These are phyloP conservation scores for Asteroscopus sphinx DNA, from an alignment of 2,888 invertebrate genomes.

Conservation along the genomic window DNA sequence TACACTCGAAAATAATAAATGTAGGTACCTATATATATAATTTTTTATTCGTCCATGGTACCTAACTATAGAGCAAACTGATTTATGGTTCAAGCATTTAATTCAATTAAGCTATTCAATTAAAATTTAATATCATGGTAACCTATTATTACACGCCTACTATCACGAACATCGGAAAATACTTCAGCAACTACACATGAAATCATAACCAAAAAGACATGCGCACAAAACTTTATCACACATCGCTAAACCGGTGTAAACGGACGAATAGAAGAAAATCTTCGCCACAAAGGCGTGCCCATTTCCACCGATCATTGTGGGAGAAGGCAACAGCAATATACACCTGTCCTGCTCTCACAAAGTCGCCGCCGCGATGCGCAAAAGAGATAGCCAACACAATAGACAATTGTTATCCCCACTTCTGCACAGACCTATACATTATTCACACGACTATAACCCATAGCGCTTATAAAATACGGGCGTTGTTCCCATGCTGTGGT, in stretches of 20 bases:
- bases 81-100: too few relatives aligned
- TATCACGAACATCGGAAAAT: constrained; percentile 34
- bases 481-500: constrained; percentile 62
- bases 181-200: constrained; percentile 36
- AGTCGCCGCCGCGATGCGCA: constrained; percentile 76
- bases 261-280: constrained; percentile 83
- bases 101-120: background rate
- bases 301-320: constrained; percentile 79
- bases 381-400: constrained; percentile 88
- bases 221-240: constrained; percentile 71
- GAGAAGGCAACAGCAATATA: constrained; percentile 67
- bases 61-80: too few relatives aligned
- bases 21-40: too few relatives aligned
- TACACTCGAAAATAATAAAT: too few relatives aligned
- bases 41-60: too few relatives aligned
- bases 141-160: constrained; percentile 38
- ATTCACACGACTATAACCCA: constrained; percentile 65
- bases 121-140: constrained; percentile 44
- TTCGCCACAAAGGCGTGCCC: constrained; percentile 77
- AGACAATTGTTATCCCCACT: constrained; percentile 89
- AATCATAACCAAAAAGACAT: constrained; percentile 63
- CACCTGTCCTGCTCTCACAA: constrained; percentile 73
- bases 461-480: constrained; percentile 53
- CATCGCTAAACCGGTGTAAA: constrained; percentile 64
- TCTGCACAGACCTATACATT: constrained; percentile 75